Percentiles rank a stretch among this genome's conserved stretches.
These are phyloP conservation scores for Cephus pulcher DNA, from an alignment of 2,888 invertebrate species.

Conservation along the genomic window DNA sequence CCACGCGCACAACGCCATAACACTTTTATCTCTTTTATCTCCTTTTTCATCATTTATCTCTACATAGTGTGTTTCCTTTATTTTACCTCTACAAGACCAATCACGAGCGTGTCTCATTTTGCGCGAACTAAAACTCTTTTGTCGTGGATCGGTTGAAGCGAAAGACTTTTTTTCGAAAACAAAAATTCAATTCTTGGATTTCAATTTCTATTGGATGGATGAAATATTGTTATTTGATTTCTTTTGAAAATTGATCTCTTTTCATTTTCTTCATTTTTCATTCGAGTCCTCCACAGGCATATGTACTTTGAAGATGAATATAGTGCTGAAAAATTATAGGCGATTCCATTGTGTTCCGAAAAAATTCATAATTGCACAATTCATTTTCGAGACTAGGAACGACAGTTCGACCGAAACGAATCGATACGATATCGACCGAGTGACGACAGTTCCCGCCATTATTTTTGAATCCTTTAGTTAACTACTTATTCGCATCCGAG, in stretches of 20 bases:
- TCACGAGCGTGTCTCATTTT: neutral
- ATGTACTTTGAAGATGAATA: neutral
- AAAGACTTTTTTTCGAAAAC: neutral
- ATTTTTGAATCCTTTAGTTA: neutral
- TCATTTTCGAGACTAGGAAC: neutral
- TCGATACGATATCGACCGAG: neutral
- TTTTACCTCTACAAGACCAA: neutral
- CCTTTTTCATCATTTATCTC: conserved; percentile 17
- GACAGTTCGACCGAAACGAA: neutral
- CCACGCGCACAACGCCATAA: neutral
- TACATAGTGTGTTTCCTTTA: conserved; percentile 6
- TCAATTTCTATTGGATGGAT: neutral
- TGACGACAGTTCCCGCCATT: neutral
- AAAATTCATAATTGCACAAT: neutral
- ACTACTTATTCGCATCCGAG: neutral
- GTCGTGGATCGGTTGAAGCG: neutral
- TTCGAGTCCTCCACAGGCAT: no score
- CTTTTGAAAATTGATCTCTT: neutral
- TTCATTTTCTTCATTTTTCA: neutral
- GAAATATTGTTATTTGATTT: neutral
- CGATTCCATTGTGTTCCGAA: neutral
- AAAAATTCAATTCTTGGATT: neutral
- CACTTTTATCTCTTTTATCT: conserved; percentile 9
- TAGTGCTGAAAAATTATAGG: neutral
- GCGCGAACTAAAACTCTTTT: neutral